These are phyloP conservation scores for Aethes cnicana DNA, from an alignment of 2,888 invertebrate species.

Conservation along the genomic window DNA sequence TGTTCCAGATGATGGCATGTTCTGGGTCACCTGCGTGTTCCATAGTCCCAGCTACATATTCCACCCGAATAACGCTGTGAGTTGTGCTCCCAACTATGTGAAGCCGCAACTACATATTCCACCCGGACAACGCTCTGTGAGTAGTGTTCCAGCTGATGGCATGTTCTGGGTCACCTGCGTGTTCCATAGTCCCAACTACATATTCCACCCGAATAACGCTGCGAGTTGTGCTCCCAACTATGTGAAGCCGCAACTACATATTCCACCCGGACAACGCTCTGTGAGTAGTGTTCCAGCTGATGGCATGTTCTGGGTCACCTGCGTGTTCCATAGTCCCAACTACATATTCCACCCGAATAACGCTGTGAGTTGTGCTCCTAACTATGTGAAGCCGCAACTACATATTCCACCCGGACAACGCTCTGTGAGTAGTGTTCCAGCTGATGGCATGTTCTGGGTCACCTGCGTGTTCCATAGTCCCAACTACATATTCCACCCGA, in stretches of 20 bases:
- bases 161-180: not conserved
- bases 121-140: constrained; percentile 99
- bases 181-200: not conserved
- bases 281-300: constrained; percentile 90
- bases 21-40: not conserved
- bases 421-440: constrained; percentile 95
- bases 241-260: too few species aligned
- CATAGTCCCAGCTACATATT: too few species aligned
- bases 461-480: not conserved
- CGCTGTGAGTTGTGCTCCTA: too few species aligned
- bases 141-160: constrained; percentile 73
- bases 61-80: too few species aligned
- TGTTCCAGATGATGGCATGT: not conserved
- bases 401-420: constrained; percentile 99
- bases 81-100: too few species aligned
- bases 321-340: not conserved
- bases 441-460: not conserved
- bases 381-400: too few species aligned
- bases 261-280: constrained; percentile 99
- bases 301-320: not conserved
- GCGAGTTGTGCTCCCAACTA: too few species aligned
- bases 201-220: too few species aligned
- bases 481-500: too few species aligned
- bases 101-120: constrained; percentile 99
- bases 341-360: too few species aligned